Base-by-base conservation (phyloP, 1,140 invertebrate genomes). In the Cotesia vestalis region DNA sequence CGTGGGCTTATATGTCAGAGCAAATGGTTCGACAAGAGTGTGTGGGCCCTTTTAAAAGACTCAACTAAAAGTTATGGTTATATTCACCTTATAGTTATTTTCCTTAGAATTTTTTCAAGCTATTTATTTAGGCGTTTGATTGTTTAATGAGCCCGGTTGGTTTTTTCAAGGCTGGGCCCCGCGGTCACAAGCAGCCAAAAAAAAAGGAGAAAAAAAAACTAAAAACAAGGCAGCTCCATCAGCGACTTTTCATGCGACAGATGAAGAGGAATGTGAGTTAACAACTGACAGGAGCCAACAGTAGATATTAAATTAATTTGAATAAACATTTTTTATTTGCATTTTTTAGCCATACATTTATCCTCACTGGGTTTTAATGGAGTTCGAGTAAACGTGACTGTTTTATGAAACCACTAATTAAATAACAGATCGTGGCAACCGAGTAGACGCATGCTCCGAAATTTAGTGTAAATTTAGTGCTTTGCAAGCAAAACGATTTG, bases 51-150 rank as follows among this genome's bases (percentile, higher is more conserved):
- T 46, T 46, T 46, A 9, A 46, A 40, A 46, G 40, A 46, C 40
- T 46, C 5, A 11, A 46, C 40, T 46, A 46, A 6, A 11, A 11
- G 6, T 46, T 46, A 11, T 46, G 1, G 27, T 27, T 27, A 27
- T 27, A 27, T 27, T 27, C 27, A 27, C 27, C 27, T 27, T 27
- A 27, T 27, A 27, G 46, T 51, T 51, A 9, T 55, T n/a, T 17
- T 55, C 12, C 12, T n/a, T 55, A 55, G n/a, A 17, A 4, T 55
- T 17, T 38, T 71, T 73, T 59, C 55, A 34, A 27, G 68, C 52
- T 74, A 62, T 81, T 81, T 75, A 76, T 74, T 81, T 78, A 80
- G 80, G 77, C 76, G 52, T 64, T 71, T 72, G 78, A 79, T 79
- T 78, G 73, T 77, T 75, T 77, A 76, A 81, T 79, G 78, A 74